These are phyloP conservation scores for Stercorarius parasiticus DNA, from an alignment of 2,113 vertebrate species.

Conservation along the genomic window DNA sequence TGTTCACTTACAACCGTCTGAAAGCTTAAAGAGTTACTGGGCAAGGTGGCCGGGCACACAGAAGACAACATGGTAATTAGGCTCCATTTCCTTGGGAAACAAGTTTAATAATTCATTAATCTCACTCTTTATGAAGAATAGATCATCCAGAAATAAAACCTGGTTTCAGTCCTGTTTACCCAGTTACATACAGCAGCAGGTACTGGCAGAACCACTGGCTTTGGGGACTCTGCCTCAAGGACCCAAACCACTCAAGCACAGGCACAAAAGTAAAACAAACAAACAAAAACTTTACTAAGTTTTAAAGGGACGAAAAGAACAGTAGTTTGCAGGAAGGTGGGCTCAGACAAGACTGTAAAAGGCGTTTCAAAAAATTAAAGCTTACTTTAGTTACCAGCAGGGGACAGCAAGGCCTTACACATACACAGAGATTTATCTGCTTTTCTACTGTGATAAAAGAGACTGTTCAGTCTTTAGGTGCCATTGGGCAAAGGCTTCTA, in stretches of 20 bases:
- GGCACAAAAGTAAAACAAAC: neutral
- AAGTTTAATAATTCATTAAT: neutral
- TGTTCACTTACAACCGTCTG: neutral
- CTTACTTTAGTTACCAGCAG: neutral
- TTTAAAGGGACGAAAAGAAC: neutral
- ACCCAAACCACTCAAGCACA: neutral
- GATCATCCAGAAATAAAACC: neutral
- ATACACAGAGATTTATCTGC: neutral
- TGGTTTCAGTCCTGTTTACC: neutral
- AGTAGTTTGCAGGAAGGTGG: neutral
- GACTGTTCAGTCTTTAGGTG: neutral
- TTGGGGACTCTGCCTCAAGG: neutral
- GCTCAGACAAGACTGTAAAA: neutral
- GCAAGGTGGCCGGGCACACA: neutral
- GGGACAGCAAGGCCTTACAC: constrained; percentile 5
- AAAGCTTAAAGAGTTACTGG: neutral
- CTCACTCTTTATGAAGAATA: neutral
- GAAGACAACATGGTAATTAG: neutral
- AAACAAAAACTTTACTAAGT: neutral
- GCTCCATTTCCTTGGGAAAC: neutral
- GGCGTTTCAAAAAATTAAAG: neutral
- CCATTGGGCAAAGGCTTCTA: neutral
- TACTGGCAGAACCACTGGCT: neutral
- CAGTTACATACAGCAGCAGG: neutral
- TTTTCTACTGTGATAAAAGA: neutral